phyloP scores from a whole-genome alignment of 2,113 vertebrate species.

The Percopsis transmontana region DNA sequence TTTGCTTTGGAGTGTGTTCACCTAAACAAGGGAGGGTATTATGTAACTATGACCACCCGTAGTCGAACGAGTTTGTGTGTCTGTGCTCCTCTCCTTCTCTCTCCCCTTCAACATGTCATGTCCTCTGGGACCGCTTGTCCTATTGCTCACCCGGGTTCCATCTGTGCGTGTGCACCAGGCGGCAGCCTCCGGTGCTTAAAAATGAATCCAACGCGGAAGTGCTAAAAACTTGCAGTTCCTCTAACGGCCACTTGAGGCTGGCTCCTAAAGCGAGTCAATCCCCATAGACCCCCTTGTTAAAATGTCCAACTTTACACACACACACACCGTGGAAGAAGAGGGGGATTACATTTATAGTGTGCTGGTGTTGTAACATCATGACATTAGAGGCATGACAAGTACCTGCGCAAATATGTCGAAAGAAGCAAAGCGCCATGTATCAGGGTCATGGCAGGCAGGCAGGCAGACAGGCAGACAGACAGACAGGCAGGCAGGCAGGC shows the following conservation, averaged over 20 bases:
- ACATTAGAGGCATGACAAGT: conserved; percentile 70
- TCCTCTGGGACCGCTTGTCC: conserved; percentile 44
- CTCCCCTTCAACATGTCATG: conserved; percentile 41
- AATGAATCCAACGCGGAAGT: no score
- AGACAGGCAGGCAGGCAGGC: no score
- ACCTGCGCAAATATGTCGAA: conserved; percentile 66
- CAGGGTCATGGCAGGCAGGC: conserved; percentile 50
- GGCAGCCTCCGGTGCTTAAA: no score
- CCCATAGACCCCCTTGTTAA: no score
- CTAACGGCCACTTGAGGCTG: no score
- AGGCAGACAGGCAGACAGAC: no score
- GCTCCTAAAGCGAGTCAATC: no score
- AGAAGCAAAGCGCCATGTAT: conserved; percentile 66
- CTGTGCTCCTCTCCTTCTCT: conserved; percentile 17
- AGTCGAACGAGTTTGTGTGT: conserved; percentile 66
- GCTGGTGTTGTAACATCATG: conserved; percentile 43
- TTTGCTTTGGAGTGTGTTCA: conserved; percentile 52
- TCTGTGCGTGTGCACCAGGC: conserved; percentile 12
- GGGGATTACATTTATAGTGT: conserved; percentile 62
- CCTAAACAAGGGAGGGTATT: conserved; percentile 68
- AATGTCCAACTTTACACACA: no score
- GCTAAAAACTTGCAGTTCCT: no score
- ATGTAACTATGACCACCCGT: conserved; percentile 52
- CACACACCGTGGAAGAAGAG: conserved; percentile 4
- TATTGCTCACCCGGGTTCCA: conserved; percentile 47